Conservation (phyloP, 92 coral and sea anemone genomes). For the Palythoa heliodiscus region DNA sequence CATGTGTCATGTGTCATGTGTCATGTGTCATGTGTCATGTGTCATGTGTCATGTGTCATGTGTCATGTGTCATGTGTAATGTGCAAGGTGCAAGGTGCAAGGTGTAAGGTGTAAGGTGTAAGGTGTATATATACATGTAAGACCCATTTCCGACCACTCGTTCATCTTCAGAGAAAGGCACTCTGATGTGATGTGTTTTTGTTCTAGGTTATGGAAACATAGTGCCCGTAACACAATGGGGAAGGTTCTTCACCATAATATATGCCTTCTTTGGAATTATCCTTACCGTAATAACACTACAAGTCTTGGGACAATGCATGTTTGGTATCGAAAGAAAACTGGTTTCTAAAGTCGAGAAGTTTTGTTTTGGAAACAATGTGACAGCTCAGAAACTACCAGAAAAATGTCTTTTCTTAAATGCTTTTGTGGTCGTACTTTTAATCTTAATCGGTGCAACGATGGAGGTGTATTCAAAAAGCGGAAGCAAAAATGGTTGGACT, state of each 20-base stretch:
- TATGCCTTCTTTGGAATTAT: constrained; percentile 30
- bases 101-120: too few species aligned
- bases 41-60: too few species aligned
- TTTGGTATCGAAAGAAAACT: background rate
- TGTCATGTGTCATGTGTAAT: too few species aligned
- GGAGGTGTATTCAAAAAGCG: background rate
- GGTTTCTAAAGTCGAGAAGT: background rate
- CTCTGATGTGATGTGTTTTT: background rate
- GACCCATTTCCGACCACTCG: too few species aligned
- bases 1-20: too few species aligned
- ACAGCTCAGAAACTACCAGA: background rate
- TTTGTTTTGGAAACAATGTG: background rate
- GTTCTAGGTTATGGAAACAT: constrained; percentile 37
- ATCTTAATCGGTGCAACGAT: constrained; percentile 1
- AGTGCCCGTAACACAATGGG: constrained; percentile 27
- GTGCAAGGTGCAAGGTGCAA: too few species aligned
- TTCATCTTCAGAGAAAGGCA: too few species aligned
- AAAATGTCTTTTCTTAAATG: constrained; percentile 13
- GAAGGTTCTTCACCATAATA: constrained; percentile 20
- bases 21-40: too few species aligned
- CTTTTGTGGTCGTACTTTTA: background rate
- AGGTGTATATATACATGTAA: too few species aligned
- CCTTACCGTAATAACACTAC: background rate
- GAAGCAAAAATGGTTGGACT: background rate
- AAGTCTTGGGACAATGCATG: background rate